phyloP scores from a whole-genome alignment of 2,888 invertebrate species.

The Caenorhabditis doughertyi region DNA sequence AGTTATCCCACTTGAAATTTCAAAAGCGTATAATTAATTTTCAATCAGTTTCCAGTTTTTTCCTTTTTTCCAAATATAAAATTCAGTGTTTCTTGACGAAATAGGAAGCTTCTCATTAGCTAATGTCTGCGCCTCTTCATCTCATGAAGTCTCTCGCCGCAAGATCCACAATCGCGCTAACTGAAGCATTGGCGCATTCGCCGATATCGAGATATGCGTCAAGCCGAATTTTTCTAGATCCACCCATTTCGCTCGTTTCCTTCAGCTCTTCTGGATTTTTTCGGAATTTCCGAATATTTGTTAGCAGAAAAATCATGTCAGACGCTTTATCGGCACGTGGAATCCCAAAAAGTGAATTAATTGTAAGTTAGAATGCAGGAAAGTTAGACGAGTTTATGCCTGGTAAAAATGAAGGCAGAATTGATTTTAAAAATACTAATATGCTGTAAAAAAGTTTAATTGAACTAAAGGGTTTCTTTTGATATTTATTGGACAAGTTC shows the following conservation, averaged over 20 bases:
- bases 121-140: constrained; percentile 42
- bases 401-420: not conserved
- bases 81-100: not conserved
- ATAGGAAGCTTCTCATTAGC: not conserved
- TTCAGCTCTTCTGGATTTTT: constrained; percentile 16
- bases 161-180: not conserved
- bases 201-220: constrained; percentile 13
- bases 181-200: not conserved
- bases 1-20: constrained; percentile 1
- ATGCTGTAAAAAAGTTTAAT: not conserved
- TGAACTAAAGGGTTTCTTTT: too few relatives aligned
- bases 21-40: not conserved
- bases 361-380: constrained; percentile 41
- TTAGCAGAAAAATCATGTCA: constrained; percentile 29
- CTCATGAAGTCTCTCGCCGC: constrained; percentile 8
- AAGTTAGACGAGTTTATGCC: not conserved
- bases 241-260: not conserved
- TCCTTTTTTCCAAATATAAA: not conserved
- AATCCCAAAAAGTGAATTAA: constrained; percentile 54
- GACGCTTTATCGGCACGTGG: constrained; percentile 46
- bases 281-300: not conserved
- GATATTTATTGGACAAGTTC: too few relatives aligned
- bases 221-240: constrained; percentile 40
- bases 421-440: not conserved
- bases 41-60: not conserved